Conservation (phyloP, 2,113 vertebrate species). For the Herpetotheres cachinnans region DNA sequence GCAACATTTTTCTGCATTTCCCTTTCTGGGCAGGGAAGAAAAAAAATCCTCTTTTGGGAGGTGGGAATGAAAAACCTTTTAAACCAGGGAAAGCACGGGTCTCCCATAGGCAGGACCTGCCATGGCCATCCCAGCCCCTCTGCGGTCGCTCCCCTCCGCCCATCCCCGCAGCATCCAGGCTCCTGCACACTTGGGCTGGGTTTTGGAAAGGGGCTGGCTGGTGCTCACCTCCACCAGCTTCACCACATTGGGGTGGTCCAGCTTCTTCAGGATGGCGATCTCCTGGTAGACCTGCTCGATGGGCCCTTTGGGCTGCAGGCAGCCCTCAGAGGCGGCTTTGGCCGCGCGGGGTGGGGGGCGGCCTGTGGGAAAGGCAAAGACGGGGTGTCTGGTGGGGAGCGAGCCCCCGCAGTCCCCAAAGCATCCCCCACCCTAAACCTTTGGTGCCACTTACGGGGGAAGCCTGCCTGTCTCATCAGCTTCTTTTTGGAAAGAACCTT, state of each 20-base stretch:
- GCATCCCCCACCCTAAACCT: background rate
- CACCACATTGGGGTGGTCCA: conserved; percentile 96
- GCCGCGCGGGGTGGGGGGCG: conserved; percentile 91
- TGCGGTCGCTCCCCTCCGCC: background rate
- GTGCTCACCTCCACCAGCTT: conserved; percentile 89
- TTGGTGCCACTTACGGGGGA: conserved; percentile 88
- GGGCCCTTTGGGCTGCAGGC: conserved; percentile 86
- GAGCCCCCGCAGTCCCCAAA: background rate
- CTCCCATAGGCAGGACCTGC: background rate
- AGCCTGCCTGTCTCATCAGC: conserved; percentile 95
- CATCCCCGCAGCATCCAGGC: background rate
- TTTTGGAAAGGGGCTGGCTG: background rate
- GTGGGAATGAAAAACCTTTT: background rate
- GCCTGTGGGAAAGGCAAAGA: conserved; percentile 69
- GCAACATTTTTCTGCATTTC: background rate
- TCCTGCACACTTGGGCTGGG: accelerated
- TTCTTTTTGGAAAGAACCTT: conserved; percentile 97
- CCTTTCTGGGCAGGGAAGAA: background rate
- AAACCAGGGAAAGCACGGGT: background rate
- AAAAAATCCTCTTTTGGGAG: background rate
- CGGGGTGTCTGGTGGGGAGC: accelerated
- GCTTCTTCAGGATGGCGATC: conserved; percentile 97
- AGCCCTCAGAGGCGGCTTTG: conserved; percentile 78
- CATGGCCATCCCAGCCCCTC: background rate
- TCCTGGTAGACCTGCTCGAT: conserved; percentile 97